Conservation (phyloP, 2,888 invertebrate genomes). For the Melieria omissa region DNA sequence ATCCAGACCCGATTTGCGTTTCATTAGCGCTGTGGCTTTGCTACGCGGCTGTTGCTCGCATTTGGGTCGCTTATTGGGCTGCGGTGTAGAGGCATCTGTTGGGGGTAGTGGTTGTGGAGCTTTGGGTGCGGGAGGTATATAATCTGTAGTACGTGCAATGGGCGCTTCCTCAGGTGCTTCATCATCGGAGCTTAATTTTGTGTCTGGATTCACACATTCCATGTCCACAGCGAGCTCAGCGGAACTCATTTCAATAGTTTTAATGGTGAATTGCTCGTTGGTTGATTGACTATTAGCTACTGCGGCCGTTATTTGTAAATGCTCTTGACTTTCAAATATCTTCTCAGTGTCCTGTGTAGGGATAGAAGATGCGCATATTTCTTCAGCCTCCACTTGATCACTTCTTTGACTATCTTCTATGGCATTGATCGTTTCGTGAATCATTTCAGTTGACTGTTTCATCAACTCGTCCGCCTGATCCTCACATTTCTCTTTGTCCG, state of each 20-base stretch:
- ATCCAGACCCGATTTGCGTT: conserved; percentile 51
- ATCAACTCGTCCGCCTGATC: conserved; percentile 6
- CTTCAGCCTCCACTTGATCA: background rate
- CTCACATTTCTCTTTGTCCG: conserved; percentile 10
- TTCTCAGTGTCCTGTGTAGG: too few species aligned
- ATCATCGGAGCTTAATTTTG: conserved; percentile 44
- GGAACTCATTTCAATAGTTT: background rate
- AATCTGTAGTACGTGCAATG: conserved; percentile 43
- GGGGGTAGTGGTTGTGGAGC: background rate
- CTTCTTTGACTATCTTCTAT: background rate
- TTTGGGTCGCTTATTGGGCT: background rate
- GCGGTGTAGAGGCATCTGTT: background rate
- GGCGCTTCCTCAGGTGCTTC: conserved; percentile 55
- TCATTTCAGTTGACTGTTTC: background rate
- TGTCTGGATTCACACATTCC: background rate
- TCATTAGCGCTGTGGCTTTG: background rate
- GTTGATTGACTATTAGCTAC: background rate
- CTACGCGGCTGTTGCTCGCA: background rate
- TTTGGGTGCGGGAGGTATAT: background rate
- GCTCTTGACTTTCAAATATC: too few species aligned
- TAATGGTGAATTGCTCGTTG: background rate
- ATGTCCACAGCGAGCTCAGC: background rate
- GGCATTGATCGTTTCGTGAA: background rate
- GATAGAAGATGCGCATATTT: background rate
- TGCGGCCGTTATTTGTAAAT: too few species aligned